Conservation (phyloP, 2,113 vertebrate species). For the Martes martes region DNA sequence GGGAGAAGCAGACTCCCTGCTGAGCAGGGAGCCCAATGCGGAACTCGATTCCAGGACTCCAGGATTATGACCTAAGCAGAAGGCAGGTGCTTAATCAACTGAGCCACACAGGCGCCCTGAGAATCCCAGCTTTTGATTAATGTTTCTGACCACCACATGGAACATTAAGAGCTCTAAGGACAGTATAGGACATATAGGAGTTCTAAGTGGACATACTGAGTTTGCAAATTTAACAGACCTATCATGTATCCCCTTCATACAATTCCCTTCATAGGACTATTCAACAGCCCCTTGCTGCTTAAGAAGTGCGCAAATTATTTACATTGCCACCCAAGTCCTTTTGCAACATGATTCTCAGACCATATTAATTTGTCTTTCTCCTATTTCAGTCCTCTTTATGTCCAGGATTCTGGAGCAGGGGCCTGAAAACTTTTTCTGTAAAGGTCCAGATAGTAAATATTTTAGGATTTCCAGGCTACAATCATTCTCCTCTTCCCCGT, state of each 20-base stretch:
- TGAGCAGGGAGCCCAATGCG: too few species aligned
- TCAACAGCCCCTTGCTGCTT: background rate
- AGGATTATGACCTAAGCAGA: too few species aligned
- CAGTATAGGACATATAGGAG: background rate
- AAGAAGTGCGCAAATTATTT: background rate
- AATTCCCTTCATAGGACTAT: background rate
- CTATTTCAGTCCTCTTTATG: background rate
- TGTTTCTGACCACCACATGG: background rate
- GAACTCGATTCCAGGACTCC: too few species aligned
- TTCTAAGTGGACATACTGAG: background rate
- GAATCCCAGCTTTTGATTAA: background rate
- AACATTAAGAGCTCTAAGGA: background rate
- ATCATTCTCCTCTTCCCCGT: background rate
- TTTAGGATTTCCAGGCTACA: background rate
- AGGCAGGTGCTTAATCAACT: too few species aligned
- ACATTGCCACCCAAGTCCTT: background rate
- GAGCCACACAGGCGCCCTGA: background rate
- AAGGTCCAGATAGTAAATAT: background rate
- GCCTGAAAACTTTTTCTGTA: background rate
- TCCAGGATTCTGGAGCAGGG: background rate
- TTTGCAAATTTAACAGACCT: accelerated
- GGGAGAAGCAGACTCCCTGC: too few species aligned
- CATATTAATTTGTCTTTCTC: background rate
- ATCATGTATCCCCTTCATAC: background rate
- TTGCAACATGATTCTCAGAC: background rate